Evolutionary conservation across 2,888 invertebrate species (phyloP), one percentile per base, ranked within the genome.

Genomic region (Esperia sulphurella): DNA sequence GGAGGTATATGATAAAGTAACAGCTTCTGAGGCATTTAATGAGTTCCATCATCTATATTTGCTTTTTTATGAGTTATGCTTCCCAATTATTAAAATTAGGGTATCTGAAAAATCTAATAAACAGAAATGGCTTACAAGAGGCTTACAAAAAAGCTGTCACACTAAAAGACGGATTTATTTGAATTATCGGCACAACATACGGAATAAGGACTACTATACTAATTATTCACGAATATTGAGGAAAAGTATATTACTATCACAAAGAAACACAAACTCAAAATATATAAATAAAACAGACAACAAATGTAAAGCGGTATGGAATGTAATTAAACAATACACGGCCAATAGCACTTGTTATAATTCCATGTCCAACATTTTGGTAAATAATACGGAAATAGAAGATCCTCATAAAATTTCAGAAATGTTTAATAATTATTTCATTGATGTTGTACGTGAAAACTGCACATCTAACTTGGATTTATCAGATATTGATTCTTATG

Each of bases 11-110:
- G 33, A 38, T 3, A 30, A 28, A 10, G 12, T 10, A 8, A 41
- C 14, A n/a, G 38, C 38, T 8, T 33, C 42, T 8, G 38, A 38
- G 6, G 45, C 49, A 1, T 50, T 42, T 39, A 41, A 44, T 7
- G n/a, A 31, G 1, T 45, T 47, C 14, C 39, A 48, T 29, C 45
- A 47, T 7, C 6, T 21, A 6, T 33, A 37, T 9, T 46, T 38
- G 12, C 12, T 49, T 9, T 43, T 49, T 13, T 46, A 46, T 41
- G 35, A 50, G 9, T 39, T 50, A 1, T 50, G 47, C 29, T 50
- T 50, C 30, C 47, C 50, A 7, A 31, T 41, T 14, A 38, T 46
- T 38, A 29, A 41, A n/a, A 8, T 47, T 3, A 50, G 33, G 39
- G 47, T 28, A 8, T 21, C 8, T 6, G 6, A 3, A 7, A 43